phyloP scores from a whole-genome alignment of 2,113 vertebrate genomes.

The Manacus vitellinus region DNA sequence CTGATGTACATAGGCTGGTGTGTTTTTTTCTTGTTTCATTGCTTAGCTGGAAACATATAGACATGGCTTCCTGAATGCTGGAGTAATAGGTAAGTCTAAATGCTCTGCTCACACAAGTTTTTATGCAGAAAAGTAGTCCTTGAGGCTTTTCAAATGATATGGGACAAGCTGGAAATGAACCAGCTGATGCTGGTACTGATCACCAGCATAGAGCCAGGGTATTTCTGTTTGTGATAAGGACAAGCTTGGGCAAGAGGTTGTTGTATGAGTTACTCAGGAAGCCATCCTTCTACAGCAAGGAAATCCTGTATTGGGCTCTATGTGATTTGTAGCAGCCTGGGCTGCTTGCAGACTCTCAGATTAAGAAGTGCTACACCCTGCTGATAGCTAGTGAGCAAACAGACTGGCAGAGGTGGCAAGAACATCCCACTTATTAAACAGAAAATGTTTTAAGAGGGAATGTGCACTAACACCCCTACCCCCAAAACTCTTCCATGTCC shows the following conservation, averaged over 20 bases:
- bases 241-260: not conserved
- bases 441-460: not conserved
- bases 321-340: not conserved
- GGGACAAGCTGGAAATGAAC: not conserved
- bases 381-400: not conserved
- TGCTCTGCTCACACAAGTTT: not conserved
- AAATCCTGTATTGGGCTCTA: conserved; percentile 40
- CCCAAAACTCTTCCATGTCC: not conserved
- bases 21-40: not conserved
- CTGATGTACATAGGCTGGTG: not conserved
- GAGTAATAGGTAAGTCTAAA: not conserved
- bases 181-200: not conserved
- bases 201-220: accelerated
- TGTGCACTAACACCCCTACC: not conserved
- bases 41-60: not conserved
- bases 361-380: not conserved
- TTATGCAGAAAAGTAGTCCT: not conserved
- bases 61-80: not conserved
- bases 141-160: not conserved
- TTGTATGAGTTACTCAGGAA: not conserved
- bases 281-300: not conserved
- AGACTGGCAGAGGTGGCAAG: not conserved
- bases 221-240: not conserved
- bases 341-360: not conserved
- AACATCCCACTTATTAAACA: not conserved